Conservation (phyloP, 92 coral and sea anemone species). For the Blastomussa wellsi region DNA sequence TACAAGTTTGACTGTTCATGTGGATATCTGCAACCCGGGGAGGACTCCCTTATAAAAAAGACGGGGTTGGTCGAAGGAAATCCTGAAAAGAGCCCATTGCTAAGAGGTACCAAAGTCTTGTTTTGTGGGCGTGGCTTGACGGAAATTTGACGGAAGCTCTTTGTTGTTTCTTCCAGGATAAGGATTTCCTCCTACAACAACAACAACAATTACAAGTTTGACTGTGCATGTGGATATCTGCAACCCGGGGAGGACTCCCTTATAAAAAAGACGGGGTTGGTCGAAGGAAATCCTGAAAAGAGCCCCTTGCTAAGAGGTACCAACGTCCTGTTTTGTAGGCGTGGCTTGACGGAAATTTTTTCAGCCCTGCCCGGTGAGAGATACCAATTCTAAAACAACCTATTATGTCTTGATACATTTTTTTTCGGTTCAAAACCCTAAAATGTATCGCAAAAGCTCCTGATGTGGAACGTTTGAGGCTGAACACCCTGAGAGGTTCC, state of each 20-base stretch:
- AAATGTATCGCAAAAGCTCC: too few relatives aligned
- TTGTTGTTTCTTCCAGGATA: slow-evolving; percentile 2
- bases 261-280: background rate
- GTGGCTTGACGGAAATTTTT: background rate
- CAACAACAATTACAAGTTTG: background rate
- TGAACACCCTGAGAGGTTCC: too few relatives aligned
- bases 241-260: background rate
- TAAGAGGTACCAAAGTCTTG: background rate
- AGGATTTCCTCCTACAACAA: background rate
- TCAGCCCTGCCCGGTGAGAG: too few relatives aligned
- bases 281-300: background rate
- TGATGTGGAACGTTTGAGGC: too few relatives aligned
- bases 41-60: background rate
- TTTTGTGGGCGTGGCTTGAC: background rate
- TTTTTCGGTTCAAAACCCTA: too few relatives aligned
- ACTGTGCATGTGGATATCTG: background rate
- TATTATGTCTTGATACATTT: too few relatives aligned
- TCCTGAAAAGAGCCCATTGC: background rate
- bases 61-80: background rate
- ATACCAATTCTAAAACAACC: too few relatives aligned
- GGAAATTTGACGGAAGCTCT: too few relatives aligned
- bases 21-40: background rate
- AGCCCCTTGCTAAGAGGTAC: background rate
- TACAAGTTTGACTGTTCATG: background rate
- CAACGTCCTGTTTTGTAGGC: background rate